These are phyloP conservation scores for Callospermophilus lateralis DNA, from an alignment of 2,113 vertebrate species.

Conservation along the genomic window DNA sequence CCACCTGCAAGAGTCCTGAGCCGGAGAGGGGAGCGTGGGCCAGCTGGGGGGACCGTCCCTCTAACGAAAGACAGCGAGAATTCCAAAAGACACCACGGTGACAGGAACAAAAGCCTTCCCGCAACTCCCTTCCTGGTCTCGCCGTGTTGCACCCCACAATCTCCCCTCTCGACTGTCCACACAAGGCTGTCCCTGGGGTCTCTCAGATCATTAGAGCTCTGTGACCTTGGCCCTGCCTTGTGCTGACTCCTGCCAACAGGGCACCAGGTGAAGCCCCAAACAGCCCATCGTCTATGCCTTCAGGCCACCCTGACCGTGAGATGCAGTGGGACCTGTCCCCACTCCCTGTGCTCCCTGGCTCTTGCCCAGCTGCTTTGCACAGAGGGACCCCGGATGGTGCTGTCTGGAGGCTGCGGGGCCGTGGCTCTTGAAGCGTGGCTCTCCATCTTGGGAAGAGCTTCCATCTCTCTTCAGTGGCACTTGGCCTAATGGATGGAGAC, in stretches of 20 bases:
- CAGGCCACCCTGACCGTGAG: neutral
- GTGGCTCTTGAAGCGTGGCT: rapidly evolving
- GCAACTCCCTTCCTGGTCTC: neutral
- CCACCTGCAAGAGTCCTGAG: neutral
- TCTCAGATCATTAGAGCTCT: neutral
- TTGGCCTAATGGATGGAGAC: neutral
- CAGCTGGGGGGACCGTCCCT: neutral
- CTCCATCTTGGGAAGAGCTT: neutral
- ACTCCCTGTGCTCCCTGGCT: neutral
- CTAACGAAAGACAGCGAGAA: neutral
- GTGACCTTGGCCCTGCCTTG: neutral
- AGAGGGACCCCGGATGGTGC: rapidly evolving
- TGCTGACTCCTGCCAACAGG: neutral
- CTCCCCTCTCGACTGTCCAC: neutral
- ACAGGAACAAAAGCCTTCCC: neutral
- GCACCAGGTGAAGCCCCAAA: neutral
- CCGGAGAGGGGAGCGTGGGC: rapidly evolving
- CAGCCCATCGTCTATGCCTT: rapidly evolving
- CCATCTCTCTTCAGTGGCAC: neutral
- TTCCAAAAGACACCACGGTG: neutral
- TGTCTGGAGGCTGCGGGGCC: neutral
- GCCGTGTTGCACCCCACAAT: rapidly evolving
- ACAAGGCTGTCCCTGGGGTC: neutral
- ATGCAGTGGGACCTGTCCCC: rapidly evolving
- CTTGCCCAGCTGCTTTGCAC: neutral